Conservation (phyloP, 2,797 vertebrate genomes). For the Mus caroli region DNA sequence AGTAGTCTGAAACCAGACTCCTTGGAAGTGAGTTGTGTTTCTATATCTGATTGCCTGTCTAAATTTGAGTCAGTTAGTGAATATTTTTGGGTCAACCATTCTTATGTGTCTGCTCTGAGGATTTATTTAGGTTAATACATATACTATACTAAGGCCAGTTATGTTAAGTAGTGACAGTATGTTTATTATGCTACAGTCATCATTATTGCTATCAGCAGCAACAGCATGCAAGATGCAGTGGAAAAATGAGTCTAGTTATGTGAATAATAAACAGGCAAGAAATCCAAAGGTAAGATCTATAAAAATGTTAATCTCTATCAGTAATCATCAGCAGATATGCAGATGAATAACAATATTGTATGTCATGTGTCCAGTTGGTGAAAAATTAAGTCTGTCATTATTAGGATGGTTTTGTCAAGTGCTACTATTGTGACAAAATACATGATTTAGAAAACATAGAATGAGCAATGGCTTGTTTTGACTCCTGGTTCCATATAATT, state of each 20-base stretch:
- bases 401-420: neutral
- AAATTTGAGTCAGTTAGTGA: neutral
- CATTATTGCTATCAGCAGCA: neutral
- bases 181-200: neutral
- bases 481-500: neutral
- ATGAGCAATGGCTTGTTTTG: neutral
- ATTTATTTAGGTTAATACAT: neutral
- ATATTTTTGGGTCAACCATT: neutral
- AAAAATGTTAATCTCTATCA: neutral
- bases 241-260: neutral
- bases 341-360: neutral
- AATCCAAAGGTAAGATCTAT: conserved; percentile 8
- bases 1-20: neutral
- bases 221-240: neutral
- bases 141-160: neutral
- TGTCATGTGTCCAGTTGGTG: neutral
- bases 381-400: neutral
- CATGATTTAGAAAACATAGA: neutral
- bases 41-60: neutral
- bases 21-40: neutral
- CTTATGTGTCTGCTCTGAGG: neutral
- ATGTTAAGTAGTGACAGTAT: neutral
- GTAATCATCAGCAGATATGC: neutral
- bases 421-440: neutral
- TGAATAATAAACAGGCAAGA: neutral